Evolutionary conservation across 2,888 invertebrate species (phyloP).

Genomic region (Drosophila macrospina): DNA sequence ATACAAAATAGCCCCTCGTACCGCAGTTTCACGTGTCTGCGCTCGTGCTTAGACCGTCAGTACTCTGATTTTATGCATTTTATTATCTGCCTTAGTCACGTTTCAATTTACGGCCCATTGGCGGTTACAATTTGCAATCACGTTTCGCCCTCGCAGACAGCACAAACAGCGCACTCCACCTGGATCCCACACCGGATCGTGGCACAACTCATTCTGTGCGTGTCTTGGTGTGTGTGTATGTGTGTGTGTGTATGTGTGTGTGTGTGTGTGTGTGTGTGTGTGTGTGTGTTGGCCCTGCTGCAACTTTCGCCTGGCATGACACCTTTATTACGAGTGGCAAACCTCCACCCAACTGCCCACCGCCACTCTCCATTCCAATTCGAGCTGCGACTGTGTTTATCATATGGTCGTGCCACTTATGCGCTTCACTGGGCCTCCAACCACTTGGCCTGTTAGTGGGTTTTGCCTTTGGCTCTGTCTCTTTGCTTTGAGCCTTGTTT

Average conservation of each 20-base stretch:
- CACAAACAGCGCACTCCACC: constrained; percentile 14
- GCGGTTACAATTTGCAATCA: constrained; percentile 85
- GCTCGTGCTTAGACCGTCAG: constrained; percentile 65
- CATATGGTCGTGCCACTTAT: constrained; percentile 72
- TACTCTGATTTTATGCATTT: constrained; percentile 83
- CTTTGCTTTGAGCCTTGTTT: constrained; percentile 63
- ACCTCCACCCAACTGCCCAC: constrained; percentile 38
- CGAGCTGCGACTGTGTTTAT: constrained; percentile 57
- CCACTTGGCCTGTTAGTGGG: constrained; percentile 27
- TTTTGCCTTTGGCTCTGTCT: constrained; percentile 28
- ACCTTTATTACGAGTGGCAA: constrained; percentile 69
- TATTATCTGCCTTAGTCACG: constrained; percentile 84
- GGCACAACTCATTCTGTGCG: constrained; percentile 24
- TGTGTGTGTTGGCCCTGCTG: constrained; percentile 20
- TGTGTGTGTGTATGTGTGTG: constrained; percentile 21
- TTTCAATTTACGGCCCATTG: constrained; percentile 85
- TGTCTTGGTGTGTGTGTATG: too few species aligned
- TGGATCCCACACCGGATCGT: background rate
- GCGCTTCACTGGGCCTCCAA: constrained; percentile 55
- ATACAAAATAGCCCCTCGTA: constrained; percentile 9
- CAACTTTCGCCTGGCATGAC: constrained; percentile 71
- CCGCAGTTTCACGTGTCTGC: constrained; percentile 55
- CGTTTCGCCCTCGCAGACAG: constrained; percentile 66
- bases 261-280: too few species aligned
- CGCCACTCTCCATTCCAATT: constrained; percentile 25